These are phyloP conservation scores for Galaxias olidus DNA, from an alignment of 2,797 vertebrate species.

Conservation along the genomic window DNA sequence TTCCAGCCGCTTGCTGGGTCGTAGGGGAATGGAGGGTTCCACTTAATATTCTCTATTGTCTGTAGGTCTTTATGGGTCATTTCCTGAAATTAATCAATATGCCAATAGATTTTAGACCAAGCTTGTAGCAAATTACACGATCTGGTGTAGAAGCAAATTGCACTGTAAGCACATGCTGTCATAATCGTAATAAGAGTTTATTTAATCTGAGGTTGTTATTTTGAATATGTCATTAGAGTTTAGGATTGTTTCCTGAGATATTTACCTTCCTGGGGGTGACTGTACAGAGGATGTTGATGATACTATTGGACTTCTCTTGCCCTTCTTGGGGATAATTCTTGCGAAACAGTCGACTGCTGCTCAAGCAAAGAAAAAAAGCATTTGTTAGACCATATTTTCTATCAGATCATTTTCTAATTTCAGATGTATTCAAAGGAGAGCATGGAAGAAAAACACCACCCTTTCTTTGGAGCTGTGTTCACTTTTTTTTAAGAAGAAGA, in stretches of 20 bases:
- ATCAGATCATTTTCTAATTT: slow-evolving; percentile 17
- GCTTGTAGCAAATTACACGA: slow-evolving; percentile 14
- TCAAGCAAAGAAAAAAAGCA: no score
- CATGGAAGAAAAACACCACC: slow-evolving; percentile 19
- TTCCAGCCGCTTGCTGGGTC: slow-evolving; percentile 83
- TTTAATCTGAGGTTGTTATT: no score
- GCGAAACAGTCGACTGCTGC: slow-evolving; percentile 80
- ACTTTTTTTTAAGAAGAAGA: slow-evolving; percentile 7
- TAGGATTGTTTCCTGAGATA: background rate
- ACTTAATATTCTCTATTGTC: slow-evolving; percentile 78
- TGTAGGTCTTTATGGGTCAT: slow-evolving; percentile 79
- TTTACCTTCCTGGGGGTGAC: slow-evolving; percentile 80
- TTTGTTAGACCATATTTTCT: slow-evolving; percentile 30
- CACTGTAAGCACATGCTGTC: no score
- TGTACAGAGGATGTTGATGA: slow-evolving; percentile 82
- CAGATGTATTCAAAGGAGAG: slow-evolving; percentile 26
- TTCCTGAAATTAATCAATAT: slow-evolving; percentile 65
- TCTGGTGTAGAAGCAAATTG: slow-evolving; percentile 10
- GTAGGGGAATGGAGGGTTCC: slow-evolving; percentile 83
- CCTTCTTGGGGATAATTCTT: slow-evolving; percentile 81
- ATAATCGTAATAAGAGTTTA: no score
- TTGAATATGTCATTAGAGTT: no score
- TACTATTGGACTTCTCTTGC: slow-evolving; percentile 84
- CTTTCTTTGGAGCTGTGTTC: slow-evolving; percentile 23
- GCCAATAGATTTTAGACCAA: slow-evolving; percentile 17